These are phyloP conservation scores for Acleris sparsana DNA, from an alignment of 2,888 invertebrate species.

Conservation along the genomic window DNA sequence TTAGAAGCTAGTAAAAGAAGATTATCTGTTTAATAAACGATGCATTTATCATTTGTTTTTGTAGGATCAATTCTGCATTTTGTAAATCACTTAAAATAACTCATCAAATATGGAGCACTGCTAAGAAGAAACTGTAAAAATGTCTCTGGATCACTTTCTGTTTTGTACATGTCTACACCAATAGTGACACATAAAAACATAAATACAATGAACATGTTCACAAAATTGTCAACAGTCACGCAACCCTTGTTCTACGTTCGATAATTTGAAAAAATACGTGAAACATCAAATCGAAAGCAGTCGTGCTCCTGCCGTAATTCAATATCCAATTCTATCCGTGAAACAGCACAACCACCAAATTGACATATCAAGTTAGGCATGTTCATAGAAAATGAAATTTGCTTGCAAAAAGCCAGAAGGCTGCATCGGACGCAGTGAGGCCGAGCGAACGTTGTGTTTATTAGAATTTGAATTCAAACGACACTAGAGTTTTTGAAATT, in stretches of 20 bases:
- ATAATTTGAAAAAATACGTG: conserved; percentile 5
- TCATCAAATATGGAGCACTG: too few relatives aligned
- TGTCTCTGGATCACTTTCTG: too few relatives aligned
- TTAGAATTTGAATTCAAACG: conserved; percentile 14
- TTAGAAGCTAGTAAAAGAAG: neutral
- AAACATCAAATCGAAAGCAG: conserved; percentile 18
- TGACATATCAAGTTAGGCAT: conserved; percentile 20
- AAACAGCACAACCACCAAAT: conserved; percentile 16
- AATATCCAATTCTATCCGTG: conserved; percentile 16
- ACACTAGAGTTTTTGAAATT: conserved; percentile 10
- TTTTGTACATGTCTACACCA: too few relatives aligned
- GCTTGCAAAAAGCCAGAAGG: conserved; percentile 11
- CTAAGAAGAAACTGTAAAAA: too few relatives aligned
- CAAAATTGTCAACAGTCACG: neutral
- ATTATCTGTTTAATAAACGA: too few relatives aligned
- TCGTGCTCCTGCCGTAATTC: conserved; percentile 9
- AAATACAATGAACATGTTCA: neutral
- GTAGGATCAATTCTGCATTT: too few relatives aligned
- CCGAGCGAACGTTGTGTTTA: conserved; percentile 12
- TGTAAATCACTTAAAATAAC: too few relatives aligned
- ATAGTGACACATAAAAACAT: too few relatives aligned
- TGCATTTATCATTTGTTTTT: too few relatives aligned
- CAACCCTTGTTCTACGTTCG: neutral
- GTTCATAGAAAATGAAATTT: conserved; percentile 20
- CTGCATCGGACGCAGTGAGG: conserved; percentile 8